Percentiles rank a stretch among this genome's conserved stretches.
phyloP scores from a whole-genome alignment of 1,140 invertebrate species.

The Melitaea cinxia region DNA sequence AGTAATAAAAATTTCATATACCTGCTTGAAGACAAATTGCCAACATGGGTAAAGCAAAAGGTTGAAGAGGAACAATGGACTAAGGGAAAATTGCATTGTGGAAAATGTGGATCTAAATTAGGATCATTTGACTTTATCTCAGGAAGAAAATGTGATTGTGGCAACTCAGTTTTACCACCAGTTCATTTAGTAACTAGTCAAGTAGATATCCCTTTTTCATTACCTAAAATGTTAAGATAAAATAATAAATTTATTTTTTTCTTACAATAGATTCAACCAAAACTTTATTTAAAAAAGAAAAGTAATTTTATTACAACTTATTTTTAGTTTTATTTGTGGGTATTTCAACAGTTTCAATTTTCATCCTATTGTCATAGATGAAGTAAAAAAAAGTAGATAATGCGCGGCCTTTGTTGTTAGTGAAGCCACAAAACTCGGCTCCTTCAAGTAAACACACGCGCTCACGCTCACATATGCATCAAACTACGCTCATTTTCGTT shows the following conservation, averaged over 20 bases:
- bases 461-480: no score
- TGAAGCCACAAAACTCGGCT: no score
- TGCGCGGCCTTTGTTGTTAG: no score
- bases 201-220: conserved; percentile 76
- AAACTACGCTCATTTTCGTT: no score
- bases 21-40: conserved; percentile 72
- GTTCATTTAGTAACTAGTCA: conserved; percentile 82
- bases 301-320: no score
- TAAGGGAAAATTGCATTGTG: conserved; percentile 85
- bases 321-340: no score
- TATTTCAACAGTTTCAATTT: no score
- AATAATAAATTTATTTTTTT: background rate
- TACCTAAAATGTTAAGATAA: conserved; percentile 19
- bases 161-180: conserved; percentile 76
- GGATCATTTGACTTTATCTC: conserved; percentile 85
- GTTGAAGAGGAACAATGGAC: conserved; percentile 81
- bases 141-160: conserved; percentile 83
- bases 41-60: conserved; percentile 71
- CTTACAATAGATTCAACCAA: no score
- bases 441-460: no score
- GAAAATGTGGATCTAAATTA: conserved; percentile 81
- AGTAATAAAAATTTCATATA: conserved; percentile 65
- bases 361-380: no score
- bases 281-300: no score
- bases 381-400: no score